These are phyloP conservation scores for Neofelis nebulosa DNA, from an alignment of 2,113 vertebrate species.

Conservation along the genomic window DNA sequence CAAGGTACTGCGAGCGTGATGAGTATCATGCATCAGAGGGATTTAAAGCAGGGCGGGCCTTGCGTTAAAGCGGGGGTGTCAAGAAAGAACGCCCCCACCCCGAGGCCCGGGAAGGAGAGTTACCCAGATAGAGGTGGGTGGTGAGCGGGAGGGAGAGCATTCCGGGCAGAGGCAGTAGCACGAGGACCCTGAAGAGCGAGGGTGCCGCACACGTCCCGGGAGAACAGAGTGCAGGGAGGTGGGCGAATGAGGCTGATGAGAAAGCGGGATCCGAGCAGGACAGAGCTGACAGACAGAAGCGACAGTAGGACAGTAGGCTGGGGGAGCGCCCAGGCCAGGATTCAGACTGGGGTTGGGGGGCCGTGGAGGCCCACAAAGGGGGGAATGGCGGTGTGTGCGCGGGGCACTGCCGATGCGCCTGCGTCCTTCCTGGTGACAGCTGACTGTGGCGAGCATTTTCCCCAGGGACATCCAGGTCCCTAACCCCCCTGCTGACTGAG, in stretches of 20 bases:
- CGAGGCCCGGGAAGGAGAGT: neutral
- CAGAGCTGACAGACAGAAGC: neutral
- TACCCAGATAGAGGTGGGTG: neutral
- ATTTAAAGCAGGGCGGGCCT: neutral
- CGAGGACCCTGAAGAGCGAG: neutral
- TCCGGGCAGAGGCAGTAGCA: neutral
- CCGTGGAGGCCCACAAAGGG: rapidly evolving
- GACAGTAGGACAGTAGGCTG: neutral
- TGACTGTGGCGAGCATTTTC: rapidly evolving
- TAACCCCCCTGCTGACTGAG: neutral
- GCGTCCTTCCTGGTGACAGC: rapidly evolving
- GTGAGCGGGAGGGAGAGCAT: neutral
- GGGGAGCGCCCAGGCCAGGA: no score
- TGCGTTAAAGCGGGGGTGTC: neutral
- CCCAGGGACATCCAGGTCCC: rapidly evolving
- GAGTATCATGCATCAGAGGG: neutral
- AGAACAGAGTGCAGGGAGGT: neutral
- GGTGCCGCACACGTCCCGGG: rapidly evolving
- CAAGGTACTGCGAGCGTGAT: neutral
- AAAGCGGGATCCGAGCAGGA: neutral
- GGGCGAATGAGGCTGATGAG: neutral
- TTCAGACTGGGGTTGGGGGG: neutral
- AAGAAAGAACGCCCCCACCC: neutral
- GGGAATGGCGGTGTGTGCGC: neutral
- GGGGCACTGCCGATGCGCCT: neutral